Evolutionary conservation across 2,797 vertebrate genomes (phyloP).

Genomic region (Megaceryle alcyon): DNA sequence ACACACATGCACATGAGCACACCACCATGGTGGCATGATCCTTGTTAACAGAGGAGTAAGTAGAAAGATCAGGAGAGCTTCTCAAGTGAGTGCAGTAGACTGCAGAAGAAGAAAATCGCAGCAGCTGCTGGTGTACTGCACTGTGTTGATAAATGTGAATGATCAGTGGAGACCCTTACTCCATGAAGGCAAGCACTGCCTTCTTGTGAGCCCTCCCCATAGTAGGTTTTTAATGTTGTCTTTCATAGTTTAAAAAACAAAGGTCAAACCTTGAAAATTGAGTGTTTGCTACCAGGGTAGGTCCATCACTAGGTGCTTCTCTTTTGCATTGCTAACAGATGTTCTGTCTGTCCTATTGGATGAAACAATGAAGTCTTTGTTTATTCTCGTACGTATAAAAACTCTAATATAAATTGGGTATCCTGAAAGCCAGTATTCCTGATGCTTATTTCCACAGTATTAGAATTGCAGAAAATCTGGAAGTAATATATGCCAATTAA

Average conservation of each 20-base stretch:
- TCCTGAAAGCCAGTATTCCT: neutral
- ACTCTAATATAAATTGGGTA: neutral
- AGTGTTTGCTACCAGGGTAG: neutral
- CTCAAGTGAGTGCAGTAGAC: neutral
- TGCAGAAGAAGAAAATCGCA: neutral
- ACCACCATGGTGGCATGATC: neutral
- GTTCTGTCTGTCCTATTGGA: neutral
- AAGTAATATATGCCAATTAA: conserved; percentile 56
- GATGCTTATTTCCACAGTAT: conserved; percentile 12
- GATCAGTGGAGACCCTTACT: neutral
- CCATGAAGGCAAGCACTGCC: neutral
- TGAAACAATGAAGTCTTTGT: neutral
- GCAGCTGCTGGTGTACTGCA: neutral
- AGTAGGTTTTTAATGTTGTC: neutral
- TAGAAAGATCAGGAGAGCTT: neutral
- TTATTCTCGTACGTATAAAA: neutral
- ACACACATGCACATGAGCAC: neutral
- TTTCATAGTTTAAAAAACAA: neutral
- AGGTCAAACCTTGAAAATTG: neutral
- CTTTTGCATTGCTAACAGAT: neutral
- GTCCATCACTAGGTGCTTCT: neutral
- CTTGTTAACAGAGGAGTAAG: neutral
- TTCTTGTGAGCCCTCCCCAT: neutral
- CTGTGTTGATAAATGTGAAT: neutral
- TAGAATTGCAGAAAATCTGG: conserved; percentile 7